phyloP scores from a whole-genome alignment of 2,888 invertebrate genomes.

The Hedya salicella region DNA sequence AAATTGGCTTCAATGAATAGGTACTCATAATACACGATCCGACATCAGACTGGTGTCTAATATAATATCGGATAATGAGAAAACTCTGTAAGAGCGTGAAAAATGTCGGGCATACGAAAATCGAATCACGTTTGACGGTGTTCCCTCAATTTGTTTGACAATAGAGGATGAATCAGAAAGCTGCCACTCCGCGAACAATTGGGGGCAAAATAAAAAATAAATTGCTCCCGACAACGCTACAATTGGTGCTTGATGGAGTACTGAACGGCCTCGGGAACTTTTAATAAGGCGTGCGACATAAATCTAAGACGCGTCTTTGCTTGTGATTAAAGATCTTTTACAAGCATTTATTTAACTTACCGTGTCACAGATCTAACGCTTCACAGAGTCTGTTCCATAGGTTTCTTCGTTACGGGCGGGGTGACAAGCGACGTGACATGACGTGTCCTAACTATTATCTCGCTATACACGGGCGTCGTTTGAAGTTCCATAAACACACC shows the following conservation, averaged over 20 bases:
- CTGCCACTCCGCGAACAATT: constrained; percentile 54
- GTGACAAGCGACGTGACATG: no score
- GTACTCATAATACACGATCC: background rate
- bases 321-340: background rate
- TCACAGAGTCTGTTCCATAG: no score
- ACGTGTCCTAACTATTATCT: no score
- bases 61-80: background rate
- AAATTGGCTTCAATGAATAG: no score
- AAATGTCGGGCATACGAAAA: constrained; percentile 35
- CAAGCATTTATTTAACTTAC: no score
- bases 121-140: constrained; percentile 53
- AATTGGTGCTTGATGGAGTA: constrained; percentile 50
- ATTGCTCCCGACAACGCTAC: constrained; percentile 56
- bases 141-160: constrained; percentile 53
- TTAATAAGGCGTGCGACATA: constrained; percentile 23
- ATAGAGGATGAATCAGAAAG: constrained; percentile 56
- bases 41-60: background rate
- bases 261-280: constrained; percentile 1
- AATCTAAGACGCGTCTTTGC: background rate
- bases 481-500: no score
- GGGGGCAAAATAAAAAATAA: constrained; percentile 60
- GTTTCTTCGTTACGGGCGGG: no score
- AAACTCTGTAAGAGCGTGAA: constrained; percentile 1
- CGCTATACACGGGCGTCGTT: no score
- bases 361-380: no score